Evolutionary conservation across 2,888 invertebrate species (phyloP), one percentile per base, ranked within the genome.

Genomic region (Synergus laeviventris): DNA sequence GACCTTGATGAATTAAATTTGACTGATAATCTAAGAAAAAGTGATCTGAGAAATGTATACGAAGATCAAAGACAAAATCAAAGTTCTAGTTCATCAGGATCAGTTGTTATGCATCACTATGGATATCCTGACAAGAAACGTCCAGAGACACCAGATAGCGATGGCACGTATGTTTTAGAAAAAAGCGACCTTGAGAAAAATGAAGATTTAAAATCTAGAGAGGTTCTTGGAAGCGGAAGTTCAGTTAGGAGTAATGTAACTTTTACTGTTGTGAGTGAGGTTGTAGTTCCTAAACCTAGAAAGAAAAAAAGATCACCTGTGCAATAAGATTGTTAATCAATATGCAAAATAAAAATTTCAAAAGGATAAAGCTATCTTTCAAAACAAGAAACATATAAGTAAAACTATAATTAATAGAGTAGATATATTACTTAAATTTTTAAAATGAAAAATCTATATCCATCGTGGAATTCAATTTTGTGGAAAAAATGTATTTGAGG

Each of bases 121-220:
- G 45, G 49, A 49, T 54, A 49, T 31, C 45, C 45, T 45, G 18
- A 24, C 2, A 54, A 74, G 21, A 77, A 74, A 14, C 64, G 78
- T 31, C 16, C 54, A 24, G 79, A 79, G n/a, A 78, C 76, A 38
- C 76, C 76, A 24, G 81, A 81, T 36, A 81, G 81, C 49, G 81
- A 81, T 77, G 81, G 78, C 9, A 81, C 81, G 39, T 81, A 81
- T 36, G 73, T 80, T 76, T 74, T 80, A 7, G 81, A 81, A 64
- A 81, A 81, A 73, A 80, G 80, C 2, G 81, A 81, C 18, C 56
- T 80, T 18, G 81, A 81, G 36, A 77, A 76, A 18, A 80, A 81
- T 21, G 39, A 76, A 21, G 80, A 81, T 42, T 31, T 24, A 39
- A 73, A 73, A 11, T 75, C 77, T 9, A 76, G 60, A 45, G 62